phyloP scores from a whole-genome alignment of 2,888 invertebrate species.

The Sarcophaga rosellei region DNA sequence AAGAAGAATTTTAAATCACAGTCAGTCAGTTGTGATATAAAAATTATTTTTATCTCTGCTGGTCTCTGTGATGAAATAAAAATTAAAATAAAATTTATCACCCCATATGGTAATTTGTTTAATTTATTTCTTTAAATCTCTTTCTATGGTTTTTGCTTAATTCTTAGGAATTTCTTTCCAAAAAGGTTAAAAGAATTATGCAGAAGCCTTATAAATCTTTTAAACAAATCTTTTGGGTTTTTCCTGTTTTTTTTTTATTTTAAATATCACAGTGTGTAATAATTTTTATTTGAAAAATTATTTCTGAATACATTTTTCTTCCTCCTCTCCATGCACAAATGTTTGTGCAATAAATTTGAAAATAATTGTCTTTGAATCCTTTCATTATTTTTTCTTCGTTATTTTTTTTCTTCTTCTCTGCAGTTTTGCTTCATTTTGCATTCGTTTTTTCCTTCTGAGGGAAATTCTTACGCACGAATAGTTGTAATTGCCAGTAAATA shows the following conservation, averaged over 20 bases:
- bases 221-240: not conserved
- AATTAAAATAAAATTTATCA: too few species aligned
- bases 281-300: constrained; percentile 5
- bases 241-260: not conserved
- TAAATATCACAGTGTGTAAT: not conserved
- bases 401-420: not conserved
- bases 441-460: too few species aligned
- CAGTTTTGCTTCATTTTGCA: too few species aligned
- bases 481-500: constrained; percentile 32
- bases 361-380: constrained; percentile 58
- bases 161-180: too few species aligned
- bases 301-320: not conserved
- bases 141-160: too few species aligned
- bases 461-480: not conserved
- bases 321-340: not conserved
- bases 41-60: too few species aligned
- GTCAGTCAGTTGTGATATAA: too few species aligned
- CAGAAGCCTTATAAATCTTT: not conserved
- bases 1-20: too few species aligned
- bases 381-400: constrained; percentile 11
- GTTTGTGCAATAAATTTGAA: constrained; percentile 50
- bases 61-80: too few species aligned
- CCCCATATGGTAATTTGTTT: too few species aligned
- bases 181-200: too few species aligned
- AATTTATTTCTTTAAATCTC: too few species aligned